Evolutionary conservation across 2,888 invertebrate genomes (phyloP).

Genomic region (Nematopogon swammerdamellus): DNA sequence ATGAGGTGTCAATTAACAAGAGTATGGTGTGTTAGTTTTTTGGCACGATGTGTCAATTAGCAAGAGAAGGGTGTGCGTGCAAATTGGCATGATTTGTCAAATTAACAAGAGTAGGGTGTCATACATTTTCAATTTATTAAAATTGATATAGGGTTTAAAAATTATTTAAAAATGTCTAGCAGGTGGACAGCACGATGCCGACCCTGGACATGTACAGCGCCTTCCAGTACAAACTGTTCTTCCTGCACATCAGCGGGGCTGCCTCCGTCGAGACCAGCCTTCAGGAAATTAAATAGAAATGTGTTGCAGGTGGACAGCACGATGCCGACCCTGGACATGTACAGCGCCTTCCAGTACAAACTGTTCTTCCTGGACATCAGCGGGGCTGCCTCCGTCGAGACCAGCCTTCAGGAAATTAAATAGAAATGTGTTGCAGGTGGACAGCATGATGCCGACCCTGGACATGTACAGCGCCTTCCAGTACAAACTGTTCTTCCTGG

Average conservation of each 20-base stretch:
- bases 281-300: slow-evolving; percentile 71
- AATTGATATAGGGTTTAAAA: too few relatives aligned
- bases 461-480: too few relatives aligned
- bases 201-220: slow-evolving; percentile 69
- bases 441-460: too few relatives aligned
- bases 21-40: too few relatives aligned
- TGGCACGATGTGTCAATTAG: background rate
- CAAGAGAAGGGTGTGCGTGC: too few relatives aligned
- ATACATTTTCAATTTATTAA: too few relatives aligned
- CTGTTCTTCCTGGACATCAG: slow-evolving; percentile 75
- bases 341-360: slow-evolving; percentile 74
- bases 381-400: slow-evolving; percentile 65
- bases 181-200: slow-evolving; percentile 46
- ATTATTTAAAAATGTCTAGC: slow-evolving; percentile 13
- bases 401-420: slow-evolving; percentile 69
- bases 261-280: slow-evolving; percentile 64
- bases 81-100: too few relatives aligned
- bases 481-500: too few relatives aligned
- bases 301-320: slow-evolving; percentile 47
- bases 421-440: too few relatives aligned
- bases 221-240: slow-evolving; percentile 73
- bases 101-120: too few relatives aligned
- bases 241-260: slow-evolving; percentile 74
- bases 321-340: slow-evolving; percentile 60
- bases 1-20: background rate